phyloP scores from a whole-genome alignment of 2,888 invertebrate genomes.

The Proisotoma minuta region DNA sequence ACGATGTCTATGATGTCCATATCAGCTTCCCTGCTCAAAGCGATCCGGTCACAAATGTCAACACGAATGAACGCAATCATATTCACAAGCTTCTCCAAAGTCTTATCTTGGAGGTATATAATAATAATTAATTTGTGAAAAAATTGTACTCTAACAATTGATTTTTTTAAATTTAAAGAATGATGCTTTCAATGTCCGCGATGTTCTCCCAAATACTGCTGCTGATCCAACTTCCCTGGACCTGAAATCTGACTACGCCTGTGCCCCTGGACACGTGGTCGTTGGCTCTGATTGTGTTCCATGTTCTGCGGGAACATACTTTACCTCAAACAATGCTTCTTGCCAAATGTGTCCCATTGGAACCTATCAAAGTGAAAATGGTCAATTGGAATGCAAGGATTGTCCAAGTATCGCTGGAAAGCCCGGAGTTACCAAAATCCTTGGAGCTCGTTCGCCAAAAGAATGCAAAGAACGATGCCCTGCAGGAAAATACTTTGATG shows the following conservation, averaged over 20 bases:
- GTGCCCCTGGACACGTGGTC: conserved; percentile 87
- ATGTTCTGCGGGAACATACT: conserved; percentile 85
- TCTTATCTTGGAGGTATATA: conserved; percentile 67
- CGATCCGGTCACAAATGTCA: conserved; percentile 81
- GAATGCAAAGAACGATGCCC: conserved; percentile 70
- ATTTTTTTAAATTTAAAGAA: too few relatives aligned
- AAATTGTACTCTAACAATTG: too few relatives aligned
- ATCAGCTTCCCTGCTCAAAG: conserved; percentile 78
- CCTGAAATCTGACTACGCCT: conserved; percentile 86
- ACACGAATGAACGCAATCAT: conserved; percentile 78
- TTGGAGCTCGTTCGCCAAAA: conserved; percentile 67
- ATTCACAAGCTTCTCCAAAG: conserved; percentile 80
- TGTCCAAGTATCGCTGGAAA: conserved; percentile 89
- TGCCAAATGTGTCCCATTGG: conserved; percentile 83
- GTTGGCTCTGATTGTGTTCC: conserved; percentile 63
- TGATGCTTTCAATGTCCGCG: conserved; percentile 88
- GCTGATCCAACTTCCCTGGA: conserved; percentile 85
- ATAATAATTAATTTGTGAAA: background rate
- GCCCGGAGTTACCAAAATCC: conserved; percentile 78
- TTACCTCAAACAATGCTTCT: conserved; percentile 63
- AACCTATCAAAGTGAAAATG: conserved; percentile 88
- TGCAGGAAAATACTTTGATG: conserved; percentile 89
- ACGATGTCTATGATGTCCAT: conserved; percentile 74
- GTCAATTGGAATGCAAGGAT: conserved; percentile 78
- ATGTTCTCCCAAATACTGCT: conserved; percentile 87